Conservation (phyloP, 2,797 vertebrate genomes). For the Masticophis lateralis region DNA sequence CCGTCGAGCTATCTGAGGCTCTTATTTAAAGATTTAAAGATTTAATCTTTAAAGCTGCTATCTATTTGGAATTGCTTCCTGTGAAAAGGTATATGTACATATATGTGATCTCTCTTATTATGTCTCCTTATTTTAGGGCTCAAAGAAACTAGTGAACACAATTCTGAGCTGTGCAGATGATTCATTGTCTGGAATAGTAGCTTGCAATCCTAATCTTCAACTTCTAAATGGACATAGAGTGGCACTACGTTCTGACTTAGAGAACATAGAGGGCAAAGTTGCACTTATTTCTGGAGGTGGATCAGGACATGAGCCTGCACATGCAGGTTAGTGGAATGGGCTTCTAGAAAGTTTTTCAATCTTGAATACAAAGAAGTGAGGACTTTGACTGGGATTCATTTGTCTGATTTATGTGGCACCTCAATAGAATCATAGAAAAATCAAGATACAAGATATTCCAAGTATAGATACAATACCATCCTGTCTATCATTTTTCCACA, state of each 20-base stretch:
- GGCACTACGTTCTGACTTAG: conserved; percentile 79
- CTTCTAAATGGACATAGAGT: conserved; percentile 85
- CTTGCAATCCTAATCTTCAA: conserved; percentile 71
- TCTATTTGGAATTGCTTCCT: not conserved
- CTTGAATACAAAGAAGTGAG: not conserved
- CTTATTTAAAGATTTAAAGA: too few relatives aligned
- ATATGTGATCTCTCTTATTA: not conserved
- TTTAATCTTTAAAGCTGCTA: not conserved
- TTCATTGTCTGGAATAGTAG: conserved; percentile 78
- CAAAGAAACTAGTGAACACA: conserved; percentile 84
- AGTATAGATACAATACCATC: not conserved
- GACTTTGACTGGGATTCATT: not conserved
- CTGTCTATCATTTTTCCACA: conserved; percentile 45
- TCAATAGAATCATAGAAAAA: not conserved
- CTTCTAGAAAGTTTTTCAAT: not conserved
- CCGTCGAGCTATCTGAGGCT: too few relatives aligned
- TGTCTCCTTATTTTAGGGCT: conserved; percentile 53
- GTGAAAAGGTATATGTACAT: not conserved
- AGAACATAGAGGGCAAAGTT: conserved; percentile 78
- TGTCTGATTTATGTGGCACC: not conserved
- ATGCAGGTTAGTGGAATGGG: conserved; percentile 77
- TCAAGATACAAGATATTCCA: not conserved
- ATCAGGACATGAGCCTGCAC: conserved; percentile 92
- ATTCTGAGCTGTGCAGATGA: conserved; percentile 84
- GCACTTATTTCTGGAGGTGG: conserved; percentile 89